phyloP scores from a whole-genome alignment of 1,140 invertebrate species.

The Brachionus plicatilis region DNA sequence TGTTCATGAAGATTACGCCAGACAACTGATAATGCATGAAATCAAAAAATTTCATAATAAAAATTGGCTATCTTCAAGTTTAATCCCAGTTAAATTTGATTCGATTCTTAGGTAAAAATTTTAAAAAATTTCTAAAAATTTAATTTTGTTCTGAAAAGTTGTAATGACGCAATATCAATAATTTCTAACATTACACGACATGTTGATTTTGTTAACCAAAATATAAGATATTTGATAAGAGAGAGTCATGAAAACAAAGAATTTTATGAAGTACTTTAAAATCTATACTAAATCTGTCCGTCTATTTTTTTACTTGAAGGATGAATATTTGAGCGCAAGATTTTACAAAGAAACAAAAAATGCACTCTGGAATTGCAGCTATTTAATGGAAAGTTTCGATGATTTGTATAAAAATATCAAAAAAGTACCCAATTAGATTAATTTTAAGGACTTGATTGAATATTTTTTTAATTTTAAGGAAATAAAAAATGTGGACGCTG shows the following conservation, averaged over 20 bases:
- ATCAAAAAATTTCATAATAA: neutral
- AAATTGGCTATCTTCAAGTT: slow-evolving; percentile 10
- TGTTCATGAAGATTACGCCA: neutral
- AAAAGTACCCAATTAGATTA: neutral
- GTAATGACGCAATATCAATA: slow-evolving; percentile 1
- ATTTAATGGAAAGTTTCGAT: neutral
- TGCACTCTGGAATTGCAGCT: neutral
- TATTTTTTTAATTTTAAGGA: neutral
- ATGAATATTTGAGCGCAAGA: neutral
- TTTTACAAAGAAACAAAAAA: neutral
- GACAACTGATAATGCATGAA: neutral
- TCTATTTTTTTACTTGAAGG: neutral
- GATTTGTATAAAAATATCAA: neutral
- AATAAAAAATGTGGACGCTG: neutral
- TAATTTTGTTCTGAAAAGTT: neutral
- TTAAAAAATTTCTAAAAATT: neutral
- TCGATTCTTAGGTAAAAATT: neutral
- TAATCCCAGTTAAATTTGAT: neutral
- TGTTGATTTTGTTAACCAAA: slow-evolving; percentile 24
- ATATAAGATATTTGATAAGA: neutral
- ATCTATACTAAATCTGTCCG: neutral
- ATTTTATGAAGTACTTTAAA: neutral
- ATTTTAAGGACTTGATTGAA: too few relatives aligned
- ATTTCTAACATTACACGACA: slow-evolving; percentile 7
- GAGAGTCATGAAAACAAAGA: neutral